phyloP scores from a whole-genome alignment of 2,888 invertebrate species.

The Pteria penguin region DNA sequence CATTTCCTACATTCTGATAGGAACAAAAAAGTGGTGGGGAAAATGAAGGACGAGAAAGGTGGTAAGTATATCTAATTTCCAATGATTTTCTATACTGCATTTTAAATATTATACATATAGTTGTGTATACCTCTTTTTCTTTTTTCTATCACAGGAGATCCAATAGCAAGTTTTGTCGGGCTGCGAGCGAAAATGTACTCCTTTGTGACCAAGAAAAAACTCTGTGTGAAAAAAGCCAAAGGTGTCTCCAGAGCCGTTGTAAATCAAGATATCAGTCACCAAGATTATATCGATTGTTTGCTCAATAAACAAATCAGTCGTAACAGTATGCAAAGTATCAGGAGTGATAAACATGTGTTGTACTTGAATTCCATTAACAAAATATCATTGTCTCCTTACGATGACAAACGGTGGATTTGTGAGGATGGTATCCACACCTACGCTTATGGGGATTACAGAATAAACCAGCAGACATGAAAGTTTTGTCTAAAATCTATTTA shows the following conservation, averaged over 20 bases:
- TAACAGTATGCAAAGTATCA: constrained; percentile 1
- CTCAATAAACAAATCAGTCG: neutral
- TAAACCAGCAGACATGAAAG: neutral
- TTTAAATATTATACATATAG: neutral
- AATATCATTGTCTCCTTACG: constrained; percentile 13
- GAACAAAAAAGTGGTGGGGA: constrained; percentile 21
- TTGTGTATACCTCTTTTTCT: neutral
- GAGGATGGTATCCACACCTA: constrained; percentile 5
- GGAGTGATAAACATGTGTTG: constrained; percentile 8
- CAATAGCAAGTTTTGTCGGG: constrained; percentile 17
- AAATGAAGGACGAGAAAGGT: constrained; percentile 12
- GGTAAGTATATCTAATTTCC: neutral
- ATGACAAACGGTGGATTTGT: constrained; percentile 19
- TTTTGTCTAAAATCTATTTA: neutral
- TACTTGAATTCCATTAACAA: constrained; percentile 6
- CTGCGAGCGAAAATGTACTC: constrained; percentile 23
- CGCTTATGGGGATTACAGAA: constrained; percentile 5
- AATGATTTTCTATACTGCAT: neutral
- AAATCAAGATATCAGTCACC: neutral
- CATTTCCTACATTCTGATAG: constrained; percentile 10
- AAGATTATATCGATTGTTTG: neutral
- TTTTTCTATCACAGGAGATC: neutral
- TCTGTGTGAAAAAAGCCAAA: neutral
- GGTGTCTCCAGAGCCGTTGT: constrained; percentile 12
- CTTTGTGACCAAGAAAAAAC: neutral